phyloP scores from a whole-genome alignment of 2,888 invertebrate genomes.

The Tryphoninae sp. region DNA sequence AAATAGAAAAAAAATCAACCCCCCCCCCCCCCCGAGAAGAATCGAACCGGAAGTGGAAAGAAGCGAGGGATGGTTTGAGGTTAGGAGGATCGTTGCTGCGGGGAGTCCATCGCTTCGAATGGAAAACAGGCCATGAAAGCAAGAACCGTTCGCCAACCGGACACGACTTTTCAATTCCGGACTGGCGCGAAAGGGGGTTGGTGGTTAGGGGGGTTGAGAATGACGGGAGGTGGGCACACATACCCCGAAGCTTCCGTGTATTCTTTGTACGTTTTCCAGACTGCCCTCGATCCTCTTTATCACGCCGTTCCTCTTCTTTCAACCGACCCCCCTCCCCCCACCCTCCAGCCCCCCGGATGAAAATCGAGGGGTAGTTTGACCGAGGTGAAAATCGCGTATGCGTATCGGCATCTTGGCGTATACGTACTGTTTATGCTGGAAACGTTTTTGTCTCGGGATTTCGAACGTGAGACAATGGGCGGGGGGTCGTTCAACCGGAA shows the following conservation, averaged over 20 bases:
- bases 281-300: background rate
- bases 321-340: no score
- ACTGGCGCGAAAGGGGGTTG: background rate
- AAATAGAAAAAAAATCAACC: no score
- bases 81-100: background rate
- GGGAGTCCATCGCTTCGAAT: constrained; percentile 52
- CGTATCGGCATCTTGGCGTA: background rate
- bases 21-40: background rate
- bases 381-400: constrained; percentile 25
- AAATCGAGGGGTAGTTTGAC: background rate
- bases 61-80: constrained; percentile 16
- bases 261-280: constrained; percentile 24
- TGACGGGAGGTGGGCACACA: constrained; percentile 8
- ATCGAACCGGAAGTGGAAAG: constrained; percentile 25
- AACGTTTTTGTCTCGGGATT: constrained; percentile 6
- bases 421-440: background rate
- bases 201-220: no score
- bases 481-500: background rate
- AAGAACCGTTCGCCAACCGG: constrained; percentile 49
- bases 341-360: no score
- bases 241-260: background rate
- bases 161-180: constrained; percentile 65
- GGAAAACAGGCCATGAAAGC: constrained; percentile 57
- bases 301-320: background rate
- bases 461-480: constrained; percentile 19